Evolutionary conservation across 1,140 invertebrate genomes (phyloP).

Genomic region (Drosophila miranda): DNA sequence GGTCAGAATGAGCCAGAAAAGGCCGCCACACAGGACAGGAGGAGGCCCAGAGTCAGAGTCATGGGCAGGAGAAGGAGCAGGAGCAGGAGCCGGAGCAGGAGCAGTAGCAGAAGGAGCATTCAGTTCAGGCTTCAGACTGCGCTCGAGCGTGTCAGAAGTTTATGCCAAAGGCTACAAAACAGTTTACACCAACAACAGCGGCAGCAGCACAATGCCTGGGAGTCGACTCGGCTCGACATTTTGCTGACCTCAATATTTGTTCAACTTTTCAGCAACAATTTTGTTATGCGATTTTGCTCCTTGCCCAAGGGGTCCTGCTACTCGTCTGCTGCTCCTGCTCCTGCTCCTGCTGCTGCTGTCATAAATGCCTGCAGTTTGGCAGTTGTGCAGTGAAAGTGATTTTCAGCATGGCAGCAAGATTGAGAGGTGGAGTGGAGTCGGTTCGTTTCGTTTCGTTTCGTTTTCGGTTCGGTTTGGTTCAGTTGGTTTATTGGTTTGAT

Average conservation of each 20-base stretch:
- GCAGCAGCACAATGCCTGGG: constrained; percentile 25
- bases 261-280: constrained; percentile 79
- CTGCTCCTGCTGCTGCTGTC: constrained; percentile 37
- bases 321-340: background rate
- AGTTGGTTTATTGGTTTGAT: constrained; percentile 73
- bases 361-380: constrained; percentile 77
- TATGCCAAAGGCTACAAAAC: constrained; percentile 71
- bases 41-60: constrained; percentile 2
- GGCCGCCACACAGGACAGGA: constrained; percentile 4
- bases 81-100: no score
- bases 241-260: constrained; percentile 76
- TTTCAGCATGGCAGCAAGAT: constrained; percentile 24
- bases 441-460: background rate
- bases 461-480: constrained; percentile 34
- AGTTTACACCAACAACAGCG: constrained; percentile 56
- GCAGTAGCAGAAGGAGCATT: background rate
- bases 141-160: constrained; percentile 63
- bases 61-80: background rate
- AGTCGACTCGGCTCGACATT: constrained; percentile 45
- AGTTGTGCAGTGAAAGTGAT: constrained; percentile 74
- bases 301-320: background rate
- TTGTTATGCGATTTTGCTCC: constrained; percentile 64
- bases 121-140: constrained; percentile 16
- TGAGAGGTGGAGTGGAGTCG: constrained; percentile 25
- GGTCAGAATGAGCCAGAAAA: constrained; percentile 10